Evolutionary conservation across 1,140 invertebrate species (phyloP).

Genomic region (Lineus longissimus): DNA sequence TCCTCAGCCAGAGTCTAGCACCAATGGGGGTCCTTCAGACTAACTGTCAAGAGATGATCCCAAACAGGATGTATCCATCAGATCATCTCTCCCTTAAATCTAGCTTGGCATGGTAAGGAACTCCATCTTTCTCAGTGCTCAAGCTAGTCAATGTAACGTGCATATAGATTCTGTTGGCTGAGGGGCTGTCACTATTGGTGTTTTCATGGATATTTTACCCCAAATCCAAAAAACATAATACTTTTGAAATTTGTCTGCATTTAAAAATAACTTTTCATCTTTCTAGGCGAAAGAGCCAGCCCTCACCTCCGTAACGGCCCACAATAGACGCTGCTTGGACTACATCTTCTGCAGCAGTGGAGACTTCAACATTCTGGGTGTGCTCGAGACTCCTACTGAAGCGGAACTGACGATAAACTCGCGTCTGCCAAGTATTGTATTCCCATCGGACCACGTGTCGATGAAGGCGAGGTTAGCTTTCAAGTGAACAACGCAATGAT

Average conservation of each 20-base stretch:
- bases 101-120: no score
- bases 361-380: neutral
- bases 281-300: neutral
- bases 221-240: neutral
- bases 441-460: constrained; percentile 2
- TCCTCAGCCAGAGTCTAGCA: neutral
- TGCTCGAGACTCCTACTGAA: neutral
- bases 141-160: no score
- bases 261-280: neutral
- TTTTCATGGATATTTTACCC: neutral
- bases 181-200: no score
- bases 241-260: neutral
- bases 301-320: neutral
- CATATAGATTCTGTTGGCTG: no score
- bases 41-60: neutral
- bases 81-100: neutral
- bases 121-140: no score
- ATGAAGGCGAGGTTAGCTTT: neutral
- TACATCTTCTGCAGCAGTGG: neutral
- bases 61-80: neutral
- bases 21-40: neutral
- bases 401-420: neutral
- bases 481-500: neutral
- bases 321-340: neutral
- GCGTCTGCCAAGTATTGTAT: neutral